Conservation (phyloP, 2,888 invertebrate species). For the Tenthredo amoena region DNA sequence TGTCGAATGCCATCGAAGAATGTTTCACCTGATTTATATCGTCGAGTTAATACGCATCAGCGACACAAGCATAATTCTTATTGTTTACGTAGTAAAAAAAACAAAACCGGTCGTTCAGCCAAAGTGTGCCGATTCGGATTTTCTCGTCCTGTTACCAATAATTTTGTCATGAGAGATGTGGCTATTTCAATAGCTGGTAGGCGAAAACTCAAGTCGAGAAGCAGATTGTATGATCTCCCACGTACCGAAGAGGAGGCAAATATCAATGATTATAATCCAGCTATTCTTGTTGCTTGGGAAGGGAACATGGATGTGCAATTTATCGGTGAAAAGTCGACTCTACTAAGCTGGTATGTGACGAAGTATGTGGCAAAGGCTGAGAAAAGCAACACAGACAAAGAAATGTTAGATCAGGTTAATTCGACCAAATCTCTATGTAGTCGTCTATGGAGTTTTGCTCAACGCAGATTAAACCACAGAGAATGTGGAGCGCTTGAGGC, state of each 20-base stretch:
- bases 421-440: conserved; percentile 63
- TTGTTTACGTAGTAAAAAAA: conserved; percentile 58
- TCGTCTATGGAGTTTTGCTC: conserved; percentile 63
- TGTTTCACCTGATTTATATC: conserved; percentile 58
- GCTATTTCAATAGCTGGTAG: conserved; percentile 62
- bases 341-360: conserved; percentile 56
- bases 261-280: conserved; percentile 64
- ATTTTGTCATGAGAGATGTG: conserved; percentile 58
- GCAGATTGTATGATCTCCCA: conserved; percentile 66
- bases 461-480: conserved; percentile 51
- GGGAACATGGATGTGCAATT: conserved; percentile 62
- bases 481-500: no score
- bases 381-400: conserved; percentile 62
- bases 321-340: conserved; percentile 52
- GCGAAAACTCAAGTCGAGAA: conserved; percentile 62
- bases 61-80: conserved; percentile 61
- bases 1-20: conserved; percentile 57
- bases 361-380: conserved; percentile 64
- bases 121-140: conserved; percentile 63
- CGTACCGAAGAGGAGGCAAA: conserved; percentile 58
- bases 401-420: conserved; percentile 58
- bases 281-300: conserved; percentile 59
- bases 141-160: conserved; percentile 58
- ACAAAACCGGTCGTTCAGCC: conserved; percentile 54
- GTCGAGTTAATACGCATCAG: conserved; percentile 61